phyloP scores from a whole-genome alignment of 2,888 invertebrate genomes.

The Cryptus armator region DNA sequence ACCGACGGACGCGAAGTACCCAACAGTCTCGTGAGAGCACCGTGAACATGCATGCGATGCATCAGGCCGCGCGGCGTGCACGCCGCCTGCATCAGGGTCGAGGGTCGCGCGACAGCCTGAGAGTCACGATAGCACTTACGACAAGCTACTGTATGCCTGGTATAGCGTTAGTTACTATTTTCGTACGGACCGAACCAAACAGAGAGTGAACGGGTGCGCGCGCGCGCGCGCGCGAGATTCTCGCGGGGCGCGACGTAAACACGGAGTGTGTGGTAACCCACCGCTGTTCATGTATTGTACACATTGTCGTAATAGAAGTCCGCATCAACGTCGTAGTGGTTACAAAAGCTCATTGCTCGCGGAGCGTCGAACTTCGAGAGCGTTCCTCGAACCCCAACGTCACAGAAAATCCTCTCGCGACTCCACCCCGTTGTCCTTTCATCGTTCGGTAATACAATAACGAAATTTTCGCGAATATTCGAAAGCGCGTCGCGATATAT shows the following conservation, averaged over 20 bases:
- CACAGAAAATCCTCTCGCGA: neutral
- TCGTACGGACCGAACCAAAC: conserved; percentile 2
- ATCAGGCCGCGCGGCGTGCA: conserved; percentile 8
- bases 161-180: conserved; percentile 21
- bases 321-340: neutral
- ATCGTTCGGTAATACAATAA: neutral
- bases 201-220: neutral
- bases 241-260: conserved; percentile 16
- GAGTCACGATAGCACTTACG: conserved; percentile 25
- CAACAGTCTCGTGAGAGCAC: neutral
- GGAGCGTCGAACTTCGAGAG: conserved; percentile 26
- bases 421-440: neutral
- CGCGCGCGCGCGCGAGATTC: conserved; percentile 20
- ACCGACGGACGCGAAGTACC: conserved; percentile 12
- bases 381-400: conserved; percentile 18
- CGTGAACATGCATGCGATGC: conserved; percentile 23
- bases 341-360: conserved; percentile 6
- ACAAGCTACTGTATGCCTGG: neutral
- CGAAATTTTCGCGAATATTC: neutral
- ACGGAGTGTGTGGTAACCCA: neutral
- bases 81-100: conserved; percentile 47
- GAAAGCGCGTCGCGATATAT: too few species aligned
- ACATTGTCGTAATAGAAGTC: neutral
- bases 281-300: neutral
- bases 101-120: conserved; percentile 28